Percentiles rank a stretch among this genome's conserved stretches.
Evolutionary conservation across 2,797 vertebrate genomes (phyloP).

Genomic region (Silurus aristotelis): DNA sequence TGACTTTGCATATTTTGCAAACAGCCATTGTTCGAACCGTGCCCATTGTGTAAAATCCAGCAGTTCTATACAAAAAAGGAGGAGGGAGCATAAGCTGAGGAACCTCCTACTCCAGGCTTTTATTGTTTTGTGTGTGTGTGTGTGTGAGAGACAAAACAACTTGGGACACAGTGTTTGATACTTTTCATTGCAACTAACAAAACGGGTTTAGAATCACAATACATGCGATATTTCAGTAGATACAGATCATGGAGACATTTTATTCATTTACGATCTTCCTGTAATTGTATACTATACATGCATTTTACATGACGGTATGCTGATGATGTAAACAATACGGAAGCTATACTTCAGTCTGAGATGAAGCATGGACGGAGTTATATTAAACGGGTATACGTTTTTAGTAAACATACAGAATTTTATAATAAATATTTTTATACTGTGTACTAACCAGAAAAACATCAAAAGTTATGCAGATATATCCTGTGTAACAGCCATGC

Average conservation of each 20-base stretch:
- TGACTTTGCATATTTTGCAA: slow-evolving; percentile 1
- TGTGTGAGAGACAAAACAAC: neutral
- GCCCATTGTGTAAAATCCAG: slow-evolving; percentile 8
- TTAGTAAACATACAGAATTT: neutral
- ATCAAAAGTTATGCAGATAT: neutral
- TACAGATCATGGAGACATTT: neutral
- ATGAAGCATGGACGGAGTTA: neutral
- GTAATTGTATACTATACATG: neutral
- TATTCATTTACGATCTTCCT: too few relatives aligned
- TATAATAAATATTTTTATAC: neutral
- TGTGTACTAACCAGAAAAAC: neutral
- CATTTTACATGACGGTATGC: neutral
- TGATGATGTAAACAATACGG: neutral
- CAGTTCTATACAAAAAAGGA: neutral
- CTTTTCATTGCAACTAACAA: neutral
- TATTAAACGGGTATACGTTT: neutral
- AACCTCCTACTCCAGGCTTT: neutral
- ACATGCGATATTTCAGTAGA: neutral
- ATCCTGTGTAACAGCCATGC: neutral
- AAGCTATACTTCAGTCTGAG: neutral
- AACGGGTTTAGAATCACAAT: neutral
- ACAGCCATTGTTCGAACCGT: neutral
- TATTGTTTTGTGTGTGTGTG: neutral
- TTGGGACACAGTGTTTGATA: neutral
- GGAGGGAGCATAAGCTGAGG: neutral